Base-by-base conservation (phyloP, 2,113 vertebrate genomes). In the Rhinopomastus cyanomelas region DNA sequence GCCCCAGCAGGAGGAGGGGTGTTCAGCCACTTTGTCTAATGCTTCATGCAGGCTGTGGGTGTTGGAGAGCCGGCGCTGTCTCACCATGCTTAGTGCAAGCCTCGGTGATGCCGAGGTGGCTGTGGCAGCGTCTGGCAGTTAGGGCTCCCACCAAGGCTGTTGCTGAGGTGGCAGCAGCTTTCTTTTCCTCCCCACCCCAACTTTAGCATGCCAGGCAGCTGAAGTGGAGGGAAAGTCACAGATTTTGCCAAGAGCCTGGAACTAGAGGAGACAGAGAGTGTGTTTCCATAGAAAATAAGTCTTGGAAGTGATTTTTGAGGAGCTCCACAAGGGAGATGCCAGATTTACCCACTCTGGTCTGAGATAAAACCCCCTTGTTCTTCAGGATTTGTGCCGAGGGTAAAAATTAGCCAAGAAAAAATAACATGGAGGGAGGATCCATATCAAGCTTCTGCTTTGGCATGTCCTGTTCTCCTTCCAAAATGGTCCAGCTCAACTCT, bases 71-170 rank as follows among this genome's bases (percentile, higher is more conserved):
- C 1, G 3, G 12, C 42, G 23, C 2, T 80, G 56, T 61, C 72
- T 52, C 6, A 51, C 19, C 17, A 42, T 44, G 57, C 59, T 48
- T 37, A 55, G 30, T 39, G 26, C 26, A 32, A 90, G n/a, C 51
- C 48, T 5, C 5, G 3, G 69, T 2, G 7, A 8, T 29, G 44
- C 59, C 0, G 0, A 17, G 39, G 62, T 71, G 81, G 20, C n/a
- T 34, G 9, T 51, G 66, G 59, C 15, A 69, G 46, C 81, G 69
- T 53, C 14, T 49, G 59, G 27, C 20, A 62, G 3, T 59, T 37
- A 7, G 60, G 42, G 22, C 52, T 56, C 19, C 75, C 42, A 18
- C 23, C 19, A 5, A 25, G 8, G 3, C 17, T 56, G 16, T 27
- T 87, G 42, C 60, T 77, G 30, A 20, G 60, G 22, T 53, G 20